Percentiles rank a stretch among this genome's conserved stretches.
Conservation (phyloP, 2,797 vertebrate species). For the Acrossocheilus fasciatus region DNA sequence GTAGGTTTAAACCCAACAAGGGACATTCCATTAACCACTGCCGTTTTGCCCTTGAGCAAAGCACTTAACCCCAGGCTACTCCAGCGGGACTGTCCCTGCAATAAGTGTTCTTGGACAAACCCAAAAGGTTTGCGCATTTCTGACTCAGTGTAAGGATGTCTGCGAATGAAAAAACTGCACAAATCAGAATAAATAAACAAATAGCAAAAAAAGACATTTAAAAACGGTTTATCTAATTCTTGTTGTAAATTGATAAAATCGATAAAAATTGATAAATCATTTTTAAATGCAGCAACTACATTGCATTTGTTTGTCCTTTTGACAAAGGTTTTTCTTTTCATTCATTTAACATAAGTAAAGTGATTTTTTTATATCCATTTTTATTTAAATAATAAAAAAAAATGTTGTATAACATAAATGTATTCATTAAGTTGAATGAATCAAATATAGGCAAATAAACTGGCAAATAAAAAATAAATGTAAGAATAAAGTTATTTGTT, state of each 20-base stretch:
- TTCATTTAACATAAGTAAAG: neutral
- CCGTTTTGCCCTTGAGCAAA: conserved; percentile 18
- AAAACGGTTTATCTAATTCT: too few relatives aligned
- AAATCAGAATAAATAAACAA: neutral
- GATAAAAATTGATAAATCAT: neutral
- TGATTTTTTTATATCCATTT: neutral
- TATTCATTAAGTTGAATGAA: neutral
- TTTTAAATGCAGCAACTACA: neutral
- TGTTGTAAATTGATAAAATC: too few relatives aligned
- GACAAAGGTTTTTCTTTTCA: neutral
- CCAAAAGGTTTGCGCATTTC: neutral
- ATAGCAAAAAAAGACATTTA: too few relatives aligned
- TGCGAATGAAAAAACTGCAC: neutral
- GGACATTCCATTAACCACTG: conserved; percentile 2
- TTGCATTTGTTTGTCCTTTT: neutral
- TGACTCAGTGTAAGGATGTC: neutral
- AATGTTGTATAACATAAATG: neutral
- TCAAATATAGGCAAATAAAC: neutral
- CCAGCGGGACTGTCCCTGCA: neutral
- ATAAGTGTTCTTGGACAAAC: conserved; percentile 6
- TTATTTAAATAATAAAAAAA: neutral
- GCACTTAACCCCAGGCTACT: conserved; percentile 31
- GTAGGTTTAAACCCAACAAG: conserved; percentile 16
- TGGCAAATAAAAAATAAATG: neutral
- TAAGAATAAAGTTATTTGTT: neutral